Percentiles rank a stretch among this genome's conserved stretches.
Conservation (phyloP, 2,888 invertebrate genomes). For the Mythimna pallens region DNA sequence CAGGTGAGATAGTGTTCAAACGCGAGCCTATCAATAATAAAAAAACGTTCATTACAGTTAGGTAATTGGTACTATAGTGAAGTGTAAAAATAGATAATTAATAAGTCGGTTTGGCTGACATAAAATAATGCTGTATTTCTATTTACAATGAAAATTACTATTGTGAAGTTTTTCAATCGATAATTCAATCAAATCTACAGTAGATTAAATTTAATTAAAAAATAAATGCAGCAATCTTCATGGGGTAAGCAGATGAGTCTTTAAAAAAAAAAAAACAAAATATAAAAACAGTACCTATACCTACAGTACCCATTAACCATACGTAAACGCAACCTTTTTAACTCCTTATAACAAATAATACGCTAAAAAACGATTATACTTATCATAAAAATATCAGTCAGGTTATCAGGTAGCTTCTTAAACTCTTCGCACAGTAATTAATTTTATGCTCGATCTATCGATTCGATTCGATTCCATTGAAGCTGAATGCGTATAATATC, state of each 20-base stretch:
- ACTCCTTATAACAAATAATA: constrained; percentile 10
- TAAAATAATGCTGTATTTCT: no score
- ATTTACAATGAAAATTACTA: no score
- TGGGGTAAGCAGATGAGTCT: not conserved
- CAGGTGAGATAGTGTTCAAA: no score
- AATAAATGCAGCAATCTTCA: not conserved
- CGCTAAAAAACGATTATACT: constrained; percentile 30
- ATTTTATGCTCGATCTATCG: constrained; percentile 70
- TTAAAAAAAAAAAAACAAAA: no score
- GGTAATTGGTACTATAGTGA: no score
- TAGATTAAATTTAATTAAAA: not conserved
- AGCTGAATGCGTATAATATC: constrained; percentile 57
- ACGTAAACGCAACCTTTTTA: not conserved
- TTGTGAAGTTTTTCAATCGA: no score
- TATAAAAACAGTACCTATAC: not conserved
- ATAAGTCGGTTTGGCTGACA: not conserved
- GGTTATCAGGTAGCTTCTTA: constrained; percentile 63
- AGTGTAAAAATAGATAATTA: no score
- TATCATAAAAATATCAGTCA: constrained; percentile 46
- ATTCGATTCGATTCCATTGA: constrained; percentile 63
- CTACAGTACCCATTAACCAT: not conserved
- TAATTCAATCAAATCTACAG: no score
- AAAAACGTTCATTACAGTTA: no score
- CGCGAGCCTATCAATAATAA: no score
- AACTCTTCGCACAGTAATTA: constrained; percentile 68